A percentile compares a stretch with the other conserved stretches of the same genome.
Conservation (phyloP, 2,113 vertebrate species). For the Loxodonta africana region DNA sequence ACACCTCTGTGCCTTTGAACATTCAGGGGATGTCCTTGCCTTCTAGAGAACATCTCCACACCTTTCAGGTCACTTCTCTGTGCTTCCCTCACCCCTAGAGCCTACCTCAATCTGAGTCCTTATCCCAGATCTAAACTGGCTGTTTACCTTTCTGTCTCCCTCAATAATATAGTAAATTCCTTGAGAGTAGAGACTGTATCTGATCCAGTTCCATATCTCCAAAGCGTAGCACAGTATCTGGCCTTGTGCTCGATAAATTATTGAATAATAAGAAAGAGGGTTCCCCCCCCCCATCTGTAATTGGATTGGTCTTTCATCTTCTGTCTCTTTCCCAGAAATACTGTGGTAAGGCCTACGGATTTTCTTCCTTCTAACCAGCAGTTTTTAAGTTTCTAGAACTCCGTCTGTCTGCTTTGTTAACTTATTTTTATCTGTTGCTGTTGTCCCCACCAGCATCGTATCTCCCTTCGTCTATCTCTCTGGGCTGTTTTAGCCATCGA, state of each 20-base stretch:
- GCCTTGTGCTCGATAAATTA: slow-evolving; percentile 35
- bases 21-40: background rate
- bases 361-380: slow-evolving; percentile 7
- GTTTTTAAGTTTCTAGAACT: background rate
- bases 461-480: background rate
- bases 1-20: slow-evolving; percentile 78
- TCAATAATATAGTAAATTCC: slow-evolving; percentile 27
- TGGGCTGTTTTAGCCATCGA: background rate
- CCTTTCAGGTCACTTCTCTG: background rate
- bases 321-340: slow-evolving; percentile 30
- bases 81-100: background rate
- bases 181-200: background rate
- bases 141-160: slow-evolving; percentile 45
- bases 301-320: background rate
- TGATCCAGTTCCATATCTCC: background rate
- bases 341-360: background rate
- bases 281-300: background rate
- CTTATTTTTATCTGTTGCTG: background rate
- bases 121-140: background rate
- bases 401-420: background rate
- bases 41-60: background rate
- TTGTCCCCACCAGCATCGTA: background rate
- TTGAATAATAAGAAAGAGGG: background rate
- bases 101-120: background rate
- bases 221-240: background rate